Conservation (phyloP, 2,888 invertebrate species). For the Oscheius myriophilus region DNA sequence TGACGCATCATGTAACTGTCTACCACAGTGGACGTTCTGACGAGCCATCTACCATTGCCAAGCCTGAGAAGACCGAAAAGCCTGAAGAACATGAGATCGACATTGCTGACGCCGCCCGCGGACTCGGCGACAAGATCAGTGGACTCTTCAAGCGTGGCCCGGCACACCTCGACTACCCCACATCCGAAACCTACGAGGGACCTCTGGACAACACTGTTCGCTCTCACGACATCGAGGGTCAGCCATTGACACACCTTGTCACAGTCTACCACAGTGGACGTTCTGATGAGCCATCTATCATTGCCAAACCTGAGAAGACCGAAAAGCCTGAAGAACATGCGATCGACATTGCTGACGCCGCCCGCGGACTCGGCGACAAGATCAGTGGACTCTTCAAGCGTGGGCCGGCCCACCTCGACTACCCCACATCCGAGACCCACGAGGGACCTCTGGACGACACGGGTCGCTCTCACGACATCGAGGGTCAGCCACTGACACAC, state of each 20-base stretch:
- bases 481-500: slow-evolving; percentile 35
- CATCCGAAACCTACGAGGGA: slow-evolving; percentile 37
- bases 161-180: slow-evolving; percentile 55
- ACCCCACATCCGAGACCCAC: slow-evolving; percentile 26
- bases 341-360: slow-evolving; percentile 12
- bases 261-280: slow-evolving; percentile 44
- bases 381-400: slow-evolving; percentile 33
- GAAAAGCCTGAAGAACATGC: slow-evolving; percentile 12
- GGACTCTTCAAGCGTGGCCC: slow-evolving; percentile 50
- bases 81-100: slow-evolving; percentile 1
- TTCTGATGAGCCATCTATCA: slow-evolving; percentile 31
- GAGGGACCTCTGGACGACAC: slow-evolving; percentile 39
- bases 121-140: slow-evolving; percentile 39
- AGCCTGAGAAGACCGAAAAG: background rate
- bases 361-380: slow-evolving; percentile 33
- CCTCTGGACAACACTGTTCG: slow-evolving; percentile 36
- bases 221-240: slow-evolving; percentile 38
- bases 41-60: background rate
- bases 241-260: slow-evolving; percentile 46
- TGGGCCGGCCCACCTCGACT: slow-evolving; percentile 15
- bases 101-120: slow-evolving; percentile 17
- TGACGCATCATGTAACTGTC: slow-evolving; percentile 38
- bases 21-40: slow-evolving; percentile 41
- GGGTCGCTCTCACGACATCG: slow-evolving; percentile 26
- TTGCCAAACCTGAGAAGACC: slow-evolving; percentile 4